A percentile compares a stretch with the other conserved stretches of the same genome.
These are phyloP conservation scores for Scaptomyza montana DNA, from an alignment of 1,140 invertebrate genomes.

Conservation along the genomic window DNA sequence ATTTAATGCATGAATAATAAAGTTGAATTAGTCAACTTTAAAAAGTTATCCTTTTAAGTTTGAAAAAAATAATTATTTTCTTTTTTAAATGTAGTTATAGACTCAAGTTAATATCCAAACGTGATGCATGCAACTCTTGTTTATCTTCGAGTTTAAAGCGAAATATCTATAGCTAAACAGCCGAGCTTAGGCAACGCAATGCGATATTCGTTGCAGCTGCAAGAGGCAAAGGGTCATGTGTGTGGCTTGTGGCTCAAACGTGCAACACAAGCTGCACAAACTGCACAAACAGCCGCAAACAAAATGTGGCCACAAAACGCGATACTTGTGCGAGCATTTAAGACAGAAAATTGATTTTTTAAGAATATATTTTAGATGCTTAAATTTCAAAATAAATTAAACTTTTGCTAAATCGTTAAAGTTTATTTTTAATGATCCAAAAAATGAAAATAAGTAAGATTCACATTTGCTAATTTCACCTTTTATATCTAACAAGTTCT, in stretches of 20 bases:
- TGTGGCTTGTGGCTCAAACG: conserved; percentile 5
- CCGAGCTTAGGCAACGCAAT: conserved; percentile 10
- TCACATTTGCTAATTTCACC: no score
- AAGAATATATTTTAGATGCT: no score
- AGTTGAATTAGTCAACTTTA: no score
- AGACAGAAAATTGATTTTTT: not conserved
- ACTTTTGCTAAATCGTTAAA: no score
- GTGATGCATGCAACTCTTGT: conserved; percentile 58
- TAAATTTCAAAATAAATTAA: not conserved
- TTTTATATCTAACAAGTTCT: not conserved
- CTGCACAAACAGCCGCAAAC: not conserved
- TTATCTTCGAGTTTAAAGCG: conserved; percentile 19
- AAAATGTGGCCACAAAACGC: conserved; percentile 22
- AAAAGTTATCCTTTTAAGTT: no score
- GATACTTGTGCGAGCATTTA: conserved; percentile 62
- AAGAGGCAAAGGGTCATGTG: not conserved
- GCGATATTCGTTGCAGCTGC: conserved; percentile 4
- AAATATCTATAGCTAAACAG: not conserved
- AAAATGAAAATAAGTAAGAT: no score
- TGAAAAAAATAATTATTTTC: no score
- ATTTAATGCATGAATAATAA: no score
- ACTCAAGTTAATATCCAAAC: conserved; percentile 53
- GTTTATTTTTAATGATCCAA: no score
- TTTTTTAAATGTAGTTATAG: not conserved
- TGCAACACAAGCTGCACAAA: conserved; percentile 1